Conservation (phyloP, 2,797 vertebrate species). For the Bucorvus abyssinicus region DNA sequence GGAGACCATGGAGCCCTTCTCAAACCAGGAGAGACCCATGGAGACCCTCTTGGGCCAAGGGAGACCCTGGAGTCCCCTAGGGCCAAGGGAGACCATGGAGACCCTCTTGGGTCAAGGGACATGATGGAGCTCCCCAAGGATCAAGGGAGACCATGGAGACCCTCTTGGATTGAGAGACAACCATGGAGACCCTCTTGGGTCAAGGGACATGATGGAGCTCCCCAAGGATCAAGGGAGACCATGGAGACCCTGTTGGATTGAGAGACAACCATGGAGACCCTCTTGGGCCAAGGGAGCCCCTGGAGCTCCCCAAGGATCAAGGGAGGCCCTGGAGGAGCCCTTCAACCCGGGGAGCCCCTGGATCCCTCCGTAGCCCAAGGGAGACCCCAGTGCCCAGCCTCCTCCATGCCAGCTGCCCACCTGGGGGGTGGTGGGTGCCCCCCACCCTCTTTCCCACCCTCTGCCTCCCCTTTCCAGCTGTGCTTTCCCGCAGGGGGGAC, state of each 20-base stretch:
- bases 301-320: neutral
- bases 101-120: neutral
- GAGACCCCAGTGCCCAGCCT: accelerated
- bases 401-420: neutral
- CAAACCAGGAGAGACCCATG: no score
- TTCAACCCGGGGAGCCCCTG: no score
- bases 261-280: neutral
- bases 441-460: neutral
- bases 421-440: neutral
- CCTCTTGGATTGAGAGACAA: neutral
- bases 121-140: no score
- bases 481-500: neutral
- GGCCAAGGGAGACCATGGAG: neutral
- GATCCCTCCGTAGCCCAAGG: neutral
- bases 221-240: neutral
- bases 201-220: neutral
- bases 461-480: neutral
- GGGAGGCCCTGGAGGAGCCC: neutral
- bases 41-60: neutral
- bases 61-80: neutral
- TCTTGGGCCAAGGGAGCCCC: neutral
- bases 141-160: neutral
- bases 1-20: neutral
- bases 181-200: neutral
- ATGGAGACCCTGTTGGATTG: neutral